Base-by-base conservation (phyloP, 1,140 invertebrate species). In the Fopius arisanus region DNA sequence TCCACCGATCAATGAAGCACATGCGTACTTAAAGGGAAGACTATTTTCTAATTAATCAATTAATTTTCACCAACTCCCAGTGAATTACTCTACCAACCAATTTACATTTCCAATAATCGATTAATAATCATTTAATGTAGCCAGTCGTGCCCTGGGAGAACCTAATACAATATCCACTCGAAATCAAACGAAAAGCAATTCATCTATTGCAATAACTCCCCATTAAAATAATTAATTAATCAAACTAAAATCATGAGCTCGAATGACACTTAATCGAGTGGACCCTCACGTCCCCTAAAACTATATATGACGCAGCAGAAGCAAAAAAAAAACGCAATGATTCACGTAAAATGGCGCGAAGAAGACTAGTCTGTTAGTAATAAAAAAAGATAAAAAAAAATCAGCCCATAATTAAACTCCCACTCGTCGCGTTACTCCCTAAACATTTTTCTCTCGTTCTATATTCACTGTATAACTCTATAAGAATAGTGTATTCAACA, bases 401-500 rank as follows among this genome's bases (percentile, higher is more conserved):
- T 59, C 19, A 59, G 31, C n/a, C 26, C 40, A 69, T 23, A 48
- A 69, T 76, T 54, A 72, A 74, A 69, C 62, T 43, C 77, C 74
- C 43, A 62, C 51, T 19, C 43, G 43, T 14, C 54, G 7, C 54
- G 9, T 26, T 23, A 14, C 67, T 76, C 28, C 37, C 69, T 37
- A 77, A 75, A 77, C 43, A 75, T 68, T 68, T 74, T 81, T 75
- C 73, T 72, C 40, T 68, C 72, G 65, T 72, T 33, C 67, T 79
- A 78, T 74, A 48, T 51, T 75, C 54, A 68, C 65, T 74, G 77
- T 77, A 79, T 77, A 80, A 78, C 66, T 78, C 77, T 84, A 83
- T 73, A 86, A 85, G 83, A 86, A 83, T 83, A 84, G 74, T 79
- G 82, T 80, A 81, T 83, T 80, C 82, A 86, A 85, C 81, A 84